Evolutionary conservation across 1,140 invertebrate species (phyloP).

Genomic region (Drosophila ficusphila): DNA sequence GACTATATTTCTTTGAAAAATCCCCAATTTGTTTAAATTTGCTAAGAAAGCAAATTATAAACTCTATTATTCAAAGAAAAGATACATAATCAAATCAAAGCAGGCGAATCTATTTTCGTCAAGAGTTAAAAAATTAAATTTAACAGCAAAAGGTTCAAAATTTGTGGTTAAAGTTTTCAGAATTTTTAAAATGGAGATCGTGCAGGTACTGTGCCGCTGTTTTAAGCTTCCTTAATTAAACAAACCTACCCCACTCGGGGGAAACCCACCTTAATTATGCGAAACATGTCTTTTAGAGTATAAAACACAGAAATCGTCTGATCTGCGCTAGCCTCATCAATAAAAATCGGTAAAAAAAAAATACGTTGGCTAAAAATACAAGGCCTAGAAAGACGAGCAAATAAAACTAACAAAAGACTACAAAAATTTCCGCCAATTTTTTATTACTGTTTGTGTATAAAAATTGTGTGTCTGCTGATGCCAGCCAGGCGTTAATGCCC

Average conservation of each 20-base stretch:
- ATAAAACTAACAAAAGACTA: conserved; percentile 9
- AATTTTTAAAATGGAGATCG: conserved; percentile 15
- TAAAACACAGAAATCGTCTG: neutral
- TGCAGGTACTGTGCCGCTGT: conserved; percentile 21
- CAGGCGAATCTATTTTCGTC: conserved; percentile 30
- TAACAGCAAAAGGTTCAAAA: conserved; percentile 11
- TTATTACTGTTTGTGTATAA: conserved; percentile 31
- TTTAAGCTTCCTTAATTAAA: neutral
- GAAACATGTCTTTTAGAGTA: conserved; percentile 4
- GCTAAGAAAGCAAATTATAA: no score
- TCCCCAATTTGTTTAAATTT: no score
- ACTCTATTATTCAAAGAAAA: no score
- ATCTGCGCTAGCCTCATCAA: neutral
- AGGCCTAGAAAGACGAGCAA: neutral
- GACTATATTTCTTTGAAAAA: no score
- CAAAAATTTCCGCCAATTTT: conserved; percentile 62
- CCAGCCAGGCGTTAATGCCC: neutral
- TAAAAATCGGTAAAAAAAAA: conserved; percentile 5
- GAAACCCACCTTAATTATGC: neutral
- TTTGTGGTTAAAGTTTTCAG: conserved; percentile 22
- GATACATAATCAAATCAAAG: no score
- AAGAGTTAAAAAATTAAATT: neutral
- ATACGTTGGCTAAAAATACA: conserved; percentile 41
- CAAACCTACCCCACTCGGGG: neutral
- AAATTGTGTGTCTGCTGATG: conserved; percentile 16